phyloP scores from a whole-genome alignment of 2,888 invertebrate species.

The Helicoverpa assulta region DNA sequence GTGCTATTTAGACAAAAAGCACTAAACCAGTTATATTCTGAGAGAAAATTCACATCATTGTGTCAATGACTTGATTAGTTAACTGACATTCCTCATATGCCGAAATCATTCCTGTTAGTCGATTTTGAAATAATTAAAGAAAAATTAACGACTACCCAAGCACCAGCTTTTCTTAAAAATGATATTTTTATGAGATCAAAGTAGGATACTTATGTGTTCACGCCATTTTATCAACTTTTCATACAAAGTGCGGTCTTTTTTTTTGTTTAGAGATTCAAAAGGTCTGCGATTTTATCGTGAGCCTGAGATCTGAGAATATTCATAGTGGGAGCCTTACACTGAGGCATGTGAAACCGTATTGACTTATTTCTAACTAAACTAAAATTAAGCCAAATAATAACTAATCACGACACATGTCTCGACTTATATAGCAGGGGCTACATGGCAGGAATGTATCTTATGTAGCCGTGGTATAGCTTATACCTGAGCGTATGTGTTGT shows the following conservation, averaged over 20 bases:
- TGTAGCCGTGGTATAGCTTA: background rate
- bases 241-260: constrained; percentile 44
- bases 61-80: constrained; percentile 29
- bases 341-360: constrained; percentile 64
- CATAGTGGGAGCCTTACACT: constrained; percentile 46
- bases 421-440: background rate
- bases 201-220: constrained; percentile 72
- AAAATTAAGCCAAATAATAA: constrained; percentile 59
- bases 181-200: constrained; percentile 80
- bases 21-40: constrained; percentile 12
- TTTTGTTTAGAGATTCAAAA: constrained; percentile 60
- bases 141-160: constrained; percentile 77
- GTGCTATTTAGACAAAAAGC: constrained; percentile 31
- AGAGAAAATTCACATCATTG: constrained; percentile 24
- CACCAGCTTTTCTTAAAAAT: constrained; percentile 74
- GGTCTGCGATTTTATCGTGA: constrained; percentile 54
- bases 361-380: constrained; percentile 70
- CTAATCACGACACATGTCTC: constrained; percentile 47
- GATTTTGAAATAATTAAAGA: constrained; percentile 54
- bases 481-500: constrained; percentile 36
- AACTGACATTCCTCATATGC: constrained; percentile 20
- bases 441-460: background rate
- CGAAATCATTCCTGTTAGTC: constrained; percentile 24
- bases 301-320: constrained; percentile 70
- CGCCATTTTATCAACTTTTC: constrained; percentile 47